phyloP scores from a whole-genome alignment of 2,113 vertebrate genomes.

The Cettia cetti region DNA sequence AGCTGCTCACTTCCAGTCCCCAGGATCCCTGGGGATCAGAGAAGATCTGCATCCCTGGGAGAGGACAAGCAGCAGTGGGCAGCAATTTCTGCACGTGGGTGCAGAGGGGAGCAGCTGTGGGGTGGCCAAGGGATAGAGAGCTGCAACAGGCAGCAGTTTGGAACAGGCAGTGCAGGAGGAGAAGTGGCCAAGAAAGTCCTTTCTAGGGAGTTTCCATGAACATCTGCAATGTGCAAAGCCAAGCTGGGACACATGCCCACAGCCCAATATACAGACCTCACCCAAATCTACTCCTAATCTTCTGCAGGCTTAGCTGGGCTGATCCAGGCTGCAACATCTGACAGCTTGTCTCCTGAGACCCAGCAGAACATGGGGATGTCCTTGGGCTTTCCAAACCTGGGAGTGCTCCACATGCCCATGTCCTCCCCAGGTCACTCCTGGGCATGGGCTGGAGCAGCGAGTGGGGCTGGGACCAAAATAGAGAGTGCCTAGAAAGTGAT shows the following conservation, averaged over 20 bases:
- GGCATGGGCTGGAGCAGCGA: not conserved
- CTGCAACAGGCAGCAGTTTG: not conserved
- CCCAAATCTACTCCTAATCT: not conserved
- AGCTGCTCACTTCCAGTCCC: not conserved
- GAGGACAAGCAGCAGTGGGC: not conserved
- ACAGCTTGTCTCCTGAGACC: not conserved
- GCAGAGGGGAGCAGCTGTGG: not conserved
- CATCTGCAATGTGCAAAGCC: not conserved
- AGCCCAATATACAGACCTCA: not conserved
- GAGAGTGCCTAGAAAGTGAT: not conserved
- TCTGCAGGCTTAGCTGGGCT: not conserved
- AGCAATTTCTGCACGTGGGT: not conserved
- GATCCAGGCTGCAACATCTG: not conserved
- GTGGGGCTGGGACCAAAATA: not conserved
- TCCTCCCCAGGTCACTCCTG: not conserved
- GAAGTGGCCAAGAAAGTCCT: not conserved
- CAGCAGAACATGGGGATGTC: not conserved
- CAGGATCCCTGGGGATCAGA: not conserved
- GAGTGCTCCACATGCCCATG: accelerated
- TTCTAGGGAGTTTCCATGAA: not conserved
- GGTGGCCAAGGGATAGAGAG: not conserved
- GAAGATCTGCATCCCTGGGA: not conserved
- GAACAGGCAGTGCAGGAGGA: not conserved
- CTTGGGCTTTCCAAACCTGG: not conserved
- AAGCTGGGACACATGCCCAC: not conserved